Base-by-base conservation (phyloP, 2,888 invertebrate genomes). In the Cheilosia urbana region DNA sequence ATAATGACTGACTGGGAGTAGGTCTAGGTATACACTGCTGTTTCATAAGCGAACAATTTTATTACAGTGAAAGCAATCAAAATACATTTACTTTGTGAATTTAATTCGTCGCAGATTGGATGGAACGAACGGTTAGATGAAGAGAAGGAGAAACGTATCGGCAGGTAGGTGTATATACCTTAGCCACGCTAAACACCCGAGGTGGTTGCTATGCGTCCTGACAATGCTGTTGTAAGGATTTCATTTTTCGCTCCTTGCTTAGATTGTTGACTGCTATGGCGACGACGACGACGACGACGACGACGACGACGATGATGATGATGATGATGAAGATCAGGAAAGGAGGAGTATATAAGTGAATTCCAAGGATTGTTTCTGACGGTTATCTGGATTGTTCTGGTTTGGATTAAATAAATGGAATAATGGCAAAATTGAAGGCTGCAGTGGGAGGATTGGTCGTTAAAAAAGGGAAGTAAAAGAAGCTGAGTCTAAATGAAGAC, bases 351-450 rank as follows among this genome's bases (percentile, higher is more conserved):
- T 51, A 55, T 47, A 78, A 78, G 69, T 53, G 49, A 69, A 63
- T 63, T 63, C 63, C 53, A 69, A 69, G 68, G 62, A 69, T 77
- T 77, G 58, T 57, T 63, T 63, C 69, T 62, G 78, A 71, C 69
- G 27, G 47, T 68, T 63, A 63, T 63, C 78, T 63, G 63, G 57
- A 69, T 78, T 78, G 47, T 49, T 55, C 69, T 62, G 69, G 55
- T 69, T 63, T 71, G 78, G 78, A 78, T 78, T 63, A 55, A 78
- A 53, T 69, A 78, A 78, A 78, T 69, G 78, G 69, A 78, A 63
- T 77, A 77, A 77, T 77, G 77, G 69, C 63, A 47, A 57, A 78
- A 71, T 78, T 78, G 77, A 78, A 78, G 63, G 77, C 55, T 55
- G 21, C 37, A 7, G 1, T 13, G 45, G 60, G 21, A 51, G 42